These are phyloP conservation scores for Stictonetta naevosa DNA, from an alignment of 2,113 vertebrate species.

Conservation along the genomic window DNA sequence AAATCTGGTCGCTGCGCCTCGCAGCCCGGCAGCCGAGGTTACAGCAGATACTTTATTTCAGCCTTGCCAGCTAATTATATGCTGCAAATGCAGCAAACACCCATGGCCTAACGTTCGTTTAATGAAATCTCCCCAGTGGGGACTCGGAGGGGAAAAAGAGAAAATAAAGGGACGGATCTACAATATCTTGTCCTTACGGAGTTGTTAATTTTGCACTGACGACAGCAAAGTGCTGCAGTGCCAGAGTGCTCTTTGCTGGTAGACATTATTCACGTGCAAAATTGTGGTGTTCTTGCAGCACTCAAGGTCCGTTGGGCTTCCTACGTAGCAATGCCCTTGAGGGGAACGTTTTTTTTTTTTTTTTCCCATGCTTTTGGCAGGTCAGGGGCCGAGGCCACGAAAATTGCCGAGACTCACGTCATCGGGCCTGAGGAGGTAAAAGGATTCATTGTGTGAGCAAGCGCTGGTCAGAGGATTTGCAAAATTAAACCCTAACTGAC, in stretches of 20 bases:
- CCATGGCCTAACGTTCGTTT: background rate
- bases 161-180: background rate
- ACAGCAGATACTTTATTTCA: conserved; percentile 7
- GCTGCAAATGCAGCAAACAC: background rate
- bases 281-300: background rate
- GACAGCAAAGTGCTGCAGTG: background rate
- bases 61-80: background rate
- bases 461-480: background rate
- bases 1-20: background rate
- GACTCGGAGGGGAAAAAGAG: background rate
- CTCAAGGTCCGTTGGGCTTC: conserved; percentile 14
- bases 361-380: background rate
- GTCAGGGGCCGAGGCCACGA: background rate
- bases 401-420: background rate
- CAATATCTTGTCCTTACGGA: background rate
- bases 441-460: conserved; percentile 30
- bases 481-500: background rate
- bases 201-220: conserved; percentile 13
- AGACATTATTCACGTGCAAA: background rate
- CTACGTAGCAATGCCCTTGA: background rate
- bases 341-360: background rate
- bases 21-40: background rate
- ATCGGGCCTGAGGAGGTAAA: conserved; percentile 1
- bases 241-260: background rate
- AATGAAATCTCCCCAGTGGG: conserved; percentile 2